Evolutionary conservation across 2,113 vertebrate species (phyloP), one percentile per base, ranked within the genome.

Genomic region (Tricholaema leucomelas): DNA sequence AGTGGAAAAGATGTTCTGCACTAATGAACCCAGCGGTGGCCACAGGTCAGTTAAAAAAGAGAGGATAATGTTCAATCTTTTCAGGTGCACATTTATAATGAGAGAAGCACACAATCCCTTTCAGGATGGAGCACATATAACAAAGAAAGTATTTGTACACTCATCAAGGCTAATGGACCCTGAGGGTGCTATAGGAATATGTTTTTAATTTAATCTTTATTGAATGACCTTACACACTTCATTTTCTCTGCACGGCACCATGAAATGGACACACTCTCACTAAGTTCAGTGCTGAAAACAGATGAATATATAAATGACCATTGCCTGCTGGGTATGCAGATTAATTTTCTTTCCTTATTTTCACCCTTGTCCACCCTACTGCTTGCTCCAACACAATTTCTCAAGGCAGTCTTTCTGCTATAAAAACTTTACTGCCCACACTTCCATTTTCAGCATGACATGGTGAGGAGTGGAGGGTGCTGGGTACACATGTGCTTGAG

Each of bases 11-110:
- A 99, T 98, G 99, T 99, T 99, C 98, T 98, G 98, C 98, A 98
- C 98, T 99, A 99, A 99, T 99, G 99, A 99, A 99, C 98, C 98
- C 98, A 98, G 98, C 94, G 88, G 98, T 98, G 98, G 98, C 97
- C 97, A 98, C 98, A 98, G 97, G 98, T 98, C 98, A 98, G 97
- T 98, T 98, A 98, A 97, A 98, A 93, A 98, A 98, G 95, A 97
- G 92, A 96, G 97, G 97, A 97, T 98, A 98, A 98, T 98, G 98
- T 98, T 98, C 98, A 98, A 98, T 98, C 98, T 98, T 99, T 98
- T 99, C 99, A 99, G 98, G 99, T 99, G 98, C 98, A 98, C 98
- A 98, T 98, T 98, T 98, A 98, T 99, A 99, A 99, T 99, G 98
- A 99, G 98, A 95, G 98, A 98, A 98, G 98, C 98, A 98, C 98